Base-by-base conservation (phyloP, 2,888 invertebrate genomes). In the Eristalis intricaria region DNA sequence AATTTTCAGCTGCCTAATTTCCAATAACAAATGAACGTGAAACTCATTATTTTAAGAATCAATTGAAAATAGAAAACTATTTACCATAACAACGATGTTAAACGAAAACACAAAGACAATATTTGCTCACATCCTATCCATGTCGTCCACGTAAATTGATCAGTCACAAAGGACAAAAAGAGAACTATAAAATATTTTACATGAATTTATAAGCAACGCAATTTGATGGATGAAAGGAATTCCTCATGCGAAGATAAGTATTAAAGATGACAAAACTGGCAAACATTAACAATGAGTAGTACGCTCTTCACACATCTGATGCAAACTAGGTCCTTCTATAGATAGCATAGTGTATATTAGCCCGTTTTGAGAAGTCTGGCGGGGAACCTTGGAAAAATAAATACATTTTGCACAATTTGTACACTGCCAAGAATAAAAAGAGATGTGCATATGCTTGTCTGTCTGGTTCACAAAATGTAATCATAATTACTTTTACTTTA, bases 361-460 rank as follows among this genome's bases (percentile, higher is more conserved):
- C 50, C 50, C 50, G 19, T 50, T 50, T 50, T 50, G 50, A 50
- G 50, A n/a, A 1, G 19, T 40, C 13, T 56, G 13, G 5, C 71
- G 32, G 58, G 43, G 32, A 79, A 73, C 79, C 65, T 73, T 79
- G 79, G 32, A 26, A 60, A 35, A 71, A 71, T 71, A 71, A 66
- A 66, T 19, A 50, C 19, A 50, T 19, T 19, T 65, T 78, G 38
- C 60, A 23, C 8, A 50, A 13, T 65, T 15, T 58, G 58, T 29
- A 61, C 66, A 60, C 23, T 77, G 79, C 71, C 78, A 78, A 75
- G 50, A 50, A 50, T 19, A 15, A 32, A 69, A 61, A 69, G 15
- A 13, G 15, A 60, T 11, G 26, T 26, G 19, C 19, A 50, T 50
- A 50, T 50, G 8, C 8, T 50, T 50, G 50, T 50, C n/a, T 19